These are phyloP conservation scores for Hydrophis major DNA, from an alignment of 2,797 vertebrate genomes.

Conservation along the genomic window DNA sequence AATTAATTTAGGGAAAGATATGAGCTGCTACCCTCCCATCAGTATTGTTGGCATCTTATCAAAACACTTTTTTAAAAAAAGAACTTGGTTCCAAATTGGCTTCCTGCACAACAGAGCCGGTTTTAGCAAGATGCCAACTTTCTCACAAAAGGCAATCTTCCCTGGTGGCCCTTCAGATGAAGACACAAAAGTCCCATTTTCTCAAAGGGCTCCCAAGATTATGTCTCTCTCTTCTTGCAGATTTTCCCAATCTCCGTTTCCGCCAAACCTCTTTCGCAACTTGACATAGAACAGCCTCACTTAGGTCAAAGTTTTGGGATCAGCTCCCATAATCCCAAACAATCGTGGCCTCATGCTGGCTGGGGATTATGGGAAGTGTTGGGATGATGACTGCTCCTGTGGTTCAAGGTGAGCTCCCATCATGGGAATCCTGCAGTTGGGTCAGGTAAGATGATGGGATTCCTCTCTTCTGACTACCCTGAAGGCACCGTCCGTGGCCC, in stretches of 20 bases:
- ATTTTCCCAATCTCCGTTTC: background rate
- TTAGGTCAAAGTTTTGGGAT: background rate
- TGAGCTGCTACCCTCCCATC: background rate
- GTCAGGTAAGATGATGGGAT: background rate
- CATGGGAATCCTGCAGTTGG: background rate
- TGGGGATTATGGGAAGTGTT: background rate
- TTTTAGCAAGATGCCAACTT: constrained; percentile 8
- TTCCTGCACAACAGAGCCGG: constrained; percentile 6
- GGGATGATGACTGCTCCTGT: background rate
- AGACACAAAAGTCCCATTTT: background rate
- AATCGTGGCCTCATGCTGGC: background rate
- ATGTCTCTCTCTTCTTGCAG: background rate
- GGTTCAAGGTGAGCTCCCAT: background rate
- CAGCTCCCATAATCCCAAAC: background rate
- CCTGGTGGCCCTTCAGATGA: background rate
- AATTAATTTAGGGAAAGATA: constrained; percentile 3
- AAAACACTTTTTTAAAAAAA: constrained; percentile 16
- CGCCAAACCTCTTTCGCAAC: background rate
- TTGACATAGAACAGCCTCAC: background rate
- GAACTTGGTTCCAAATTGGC: constrained; percentile 18
- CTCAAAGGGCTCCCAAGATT: background rate
- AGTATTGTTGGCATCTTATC: constrained; percentile 24
- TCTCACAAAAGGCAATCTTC: background rate
- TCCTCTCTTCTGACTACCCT: too few species aligned
- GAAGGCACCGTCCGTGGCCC: background rate